Evolutionary conservation across 2,888 invertebrate species (phyloP).

Genomic region (Drosophila setosimentum): DNA sequence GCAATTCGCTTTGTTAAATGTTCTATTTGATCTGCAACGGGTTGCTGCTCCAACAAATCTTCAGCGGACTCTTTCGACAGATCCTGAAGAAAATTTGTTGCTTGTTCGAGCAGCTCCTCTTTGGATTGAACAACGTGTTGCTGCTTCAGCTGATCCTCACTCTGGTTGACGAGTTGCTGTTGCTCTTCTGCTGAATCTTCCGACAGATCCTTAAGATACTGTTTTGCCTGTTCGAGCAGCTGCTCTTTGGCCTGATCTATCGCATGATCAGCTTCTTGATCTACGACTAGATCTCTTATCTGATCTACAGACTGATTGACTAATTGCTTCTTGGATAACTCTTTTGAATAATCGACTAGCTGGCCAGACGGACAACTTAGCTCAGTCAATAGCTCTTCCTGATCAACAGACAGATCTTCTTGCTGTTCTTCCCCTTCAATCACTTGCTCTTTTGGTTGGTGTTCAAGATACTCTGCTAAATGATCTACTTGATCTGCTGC

Average conservation of each 20-base stretch:
- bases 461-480: neutral
- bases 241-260: neutral
- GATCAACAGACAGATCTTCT: neutral
- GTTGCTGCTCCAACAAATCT: neutral
- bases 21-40: neutral
- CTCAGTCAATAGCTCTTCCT: neutral
- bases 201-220: neutral
- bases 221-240: neutral
- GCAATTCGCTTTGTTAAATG: too few species aligned
- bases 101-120: neutral
- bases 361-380: neutral
- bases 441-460: too few species aligned
- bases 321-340: neutral
- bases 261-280: neutral
- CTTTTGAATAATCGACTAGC: neutral
- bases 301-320: neutral
- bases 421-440: neutral
- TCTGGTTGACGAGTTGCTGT: neutral
- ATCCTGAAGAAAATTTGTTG: neutral
- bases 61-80: neutral
- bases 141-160: too few species aligned
- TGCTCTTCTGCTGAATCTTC: neutral
- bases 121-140: neutral
- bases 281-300: neutral
- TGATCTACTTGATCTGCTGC: conserved; percentile 3